Evolutionary conservation across 37 sponge, comb jelly and placozoan species (phyloP).

Genomic region (Cliona cf. orientalis): DNA sequence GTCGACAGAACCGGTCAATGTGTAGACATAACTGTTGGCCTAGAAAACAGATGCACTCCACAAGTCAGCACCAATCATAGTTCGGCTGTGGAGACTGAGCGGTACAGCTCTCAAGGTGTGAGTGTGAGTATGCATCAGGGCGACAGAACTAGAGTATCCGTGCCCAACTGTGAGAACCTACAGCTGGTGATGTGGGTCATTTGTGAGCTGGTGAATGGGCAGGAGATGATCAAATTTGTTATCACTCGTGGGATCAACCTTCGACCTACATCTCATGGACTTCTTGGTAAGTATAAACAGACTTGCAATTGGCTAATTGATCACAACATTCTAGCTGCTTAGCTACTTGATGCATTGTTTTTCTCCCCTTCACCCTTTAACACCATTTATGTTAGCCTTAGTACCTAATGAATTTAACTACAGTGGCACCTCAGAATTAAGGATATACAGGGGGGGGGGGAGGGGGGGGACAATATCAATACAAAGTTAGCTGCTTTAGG

Average conservation of each 20-base stretch:
- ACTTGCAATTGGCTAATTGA: too few relatives aligned
- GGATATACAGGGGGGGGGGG: too few relatives aligned
- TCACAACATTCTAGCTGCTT: too few relatives aligned
- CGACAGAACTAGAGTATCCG: constrained; percentile 37
- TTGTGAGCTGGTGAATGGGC: constrained; percentile 20
- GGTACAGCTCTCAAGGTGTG: constrained; percentile 9
- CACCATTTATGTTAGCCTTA: too few relatives aligned
- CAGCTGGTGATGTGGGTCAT: constrained; percentile 76
- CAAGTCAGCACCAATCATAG: too few relatives aligned
- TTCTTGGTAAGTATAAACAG: constrained; percentile 71
- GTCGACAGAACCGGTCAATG: constrained; percentile 21
- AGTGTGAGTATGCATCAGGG: neutral
- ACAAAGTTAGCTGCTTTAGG: too few relatives aligned
- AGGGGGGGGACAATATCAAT: too few relatives aligned
- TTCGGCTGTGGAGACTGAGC: neutral
- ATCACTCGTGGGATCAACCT: constrained; percentile 68
- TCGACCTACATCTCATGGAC: constrained; percentile 73
- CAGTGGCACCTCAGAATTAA: too few relatives aligned
- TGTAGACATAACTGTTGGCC: constrained; percentile 30
- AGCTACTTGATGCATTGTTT: too few relatives aligned
- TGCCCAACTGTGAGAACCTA: constrained; percentile 71
- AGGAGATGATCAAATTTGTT: constrained; percentile 64
- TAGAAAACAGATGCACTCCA: constrained; percentile 7
- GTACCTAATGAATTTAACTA: too few relatives aligned
- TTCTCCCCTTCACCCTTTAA: too few relatives aligned